These are phyloP conservation scores for Agelastica alni DNA, from an alignment of 2,888 invertebrate species.

Conservation along the genomic window DNA sequence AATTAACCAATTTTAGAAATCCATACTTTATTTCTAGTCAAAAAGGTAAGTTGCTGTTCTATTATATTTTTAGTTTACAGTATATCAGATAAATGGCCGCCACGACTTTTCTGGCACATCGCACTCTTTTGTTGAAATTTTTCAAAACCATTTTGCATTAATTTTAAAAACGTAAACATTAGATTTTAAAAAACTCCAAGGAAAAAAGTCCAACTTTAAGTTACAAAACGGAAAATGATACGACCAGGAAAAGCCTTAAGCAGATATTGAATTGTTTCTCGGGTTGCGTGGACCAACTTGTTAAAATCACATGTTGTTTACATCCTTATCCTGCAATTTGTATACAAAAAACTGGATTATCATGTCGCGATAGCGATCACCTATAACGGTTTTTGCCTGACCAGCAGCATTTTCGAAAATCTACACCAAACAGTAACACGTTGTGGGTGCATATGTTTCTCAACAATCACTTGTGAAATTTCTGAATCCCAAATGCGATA, in stretches of 20 bases:
- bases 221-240: constrained; percentile 15
- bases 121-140: not conserved
- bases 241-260: constrained; percentile 12
- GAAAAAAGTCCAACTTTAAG: constrained; percentile 13
- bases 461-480: constrained; percentile 2
- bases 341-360: constrained; percentile 12
- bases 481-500: constrained; percentile 4
- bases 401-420: constrained; percentile 7
- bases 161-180: constrained; percentile 39
- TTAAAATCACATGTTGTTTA: constrained; percentile 15
- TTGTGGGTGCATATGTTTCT: not conserved
- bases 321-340: constrained; percentile 4
- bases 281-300: constrained; percentile 14
- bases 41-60: constrained; percentile 21
- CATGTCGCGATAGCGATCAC: constrained; percentile 12
- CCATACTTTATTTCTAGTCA: constrained; percentile 28
- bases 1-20: constrained; percentile 13
- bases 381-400: constrained; percentile 13
- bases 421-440: constrained; percentile 6
- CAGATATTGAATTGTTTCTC: not conserved
- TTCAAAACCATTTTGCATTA: not conserved
- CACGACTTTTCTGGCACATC: not conserved
- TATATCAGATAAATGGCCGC: not conserved
- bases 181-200: constrained; percentile 15
- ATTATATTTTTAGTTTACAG: too few species aligned